Base-by-base conservation (phyloP, 2,797 vertebrate genomes). In the Pachyuromys duprasi region DNA sequence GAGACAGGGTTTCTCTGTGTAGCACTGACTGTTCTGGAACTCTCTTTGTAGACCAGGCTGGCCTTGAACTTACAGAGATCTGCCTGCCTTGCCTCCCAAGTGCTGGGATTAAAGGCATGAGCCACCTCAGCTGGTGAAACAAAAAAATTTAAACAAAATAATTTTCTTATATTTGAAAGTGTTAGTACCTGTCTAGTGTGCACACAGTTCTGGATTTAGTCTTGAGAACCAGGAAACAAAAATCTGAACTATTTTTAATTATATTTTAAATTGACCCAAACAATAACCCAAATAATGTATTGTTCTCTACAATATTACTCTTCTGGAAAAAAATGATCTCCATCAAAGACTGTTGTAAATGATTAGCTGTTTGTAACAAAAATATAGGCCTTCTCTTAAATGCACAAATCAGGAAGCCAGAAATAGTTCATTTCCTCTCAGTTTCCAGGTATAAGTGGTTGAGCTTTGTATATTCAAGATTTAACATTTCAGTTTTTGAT, bases 271-370 rank as follows among this genome's bases (percentile, higher is more conserved):
- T 95, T 79, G 36, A 89, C 0, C 78, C 72, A 89, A 94, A 93
- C 55, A 95, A 95, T 63, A 28, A 42, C 62, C 87, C 87, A 95
- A 90, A 82, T 78, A 93, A 93, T 76, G 14, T n/a, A 83, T 92
- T 86, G 26, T 80, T 93, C 94, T 87, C 70, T 45, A 86, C 69
- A 83, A 28, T 84, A 45, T 57, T 70, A 20, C 63, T 39, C 18
- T 49, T 49, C 45, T 49, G 45, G 45, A 49, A 49, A 49, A 49
- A 49, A 49, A 49, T 49, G 45, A 49, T 49, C 45, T 86, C 89
- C 93, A 95, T 93, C 74, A 95, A 92, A 95, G 84, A 75, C 24
- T 84, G 55, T 89, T 90, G 91, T 88, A 89, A 94, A 96, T 89
- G 84, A 65, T 92, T 86, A 93, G 76, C 57, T 81, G 65, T 42